Conservation (phyloP, 2,888 invertebrate genomes). For the Desoria tigrina region DNA sequence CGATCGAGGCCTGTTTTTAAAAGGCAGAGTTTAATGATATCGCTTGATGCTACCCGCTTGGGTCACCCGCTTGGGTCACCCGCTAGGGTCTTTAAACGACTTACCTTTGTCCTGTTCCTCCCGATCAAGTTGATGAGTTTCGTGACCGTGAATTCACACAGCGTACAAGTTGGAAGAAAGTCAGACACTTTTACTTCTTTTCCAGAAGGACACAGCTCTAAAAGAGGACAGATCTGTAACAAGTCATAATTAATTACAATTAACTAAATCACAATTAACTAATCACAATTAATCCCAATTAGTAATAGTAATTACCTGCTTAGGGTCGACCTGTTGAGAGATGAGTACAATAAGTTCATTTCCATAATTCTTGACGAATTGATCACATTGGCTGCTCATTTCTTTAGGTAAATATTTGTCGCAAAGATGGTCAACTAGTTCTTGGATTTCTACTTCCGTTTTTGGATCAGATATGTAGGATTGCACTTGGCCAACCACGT, state of each 20-base stretch:
- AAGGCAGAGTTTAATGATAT: slow-evolving; percentile 30
- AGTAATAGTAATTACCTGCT: slow-evolving; percentile 60
- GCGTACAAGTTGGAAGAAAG: slow-evolving; percentile 72
- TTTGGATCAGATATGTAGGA: slow-evolving; percentile 68
- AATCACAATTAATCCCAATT: not conserved
- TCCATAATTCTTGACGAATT: slow-evolving; percentile 77
- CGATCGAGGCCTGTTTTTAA: slow-evolving; percentile 66
- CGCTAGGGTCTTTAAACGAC: not conserved
- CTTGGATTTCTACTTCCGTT: slow-evolving; percentile 70
- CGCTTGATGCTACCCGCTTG: not conserved
- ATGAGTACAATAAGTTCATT: slow-evolving; percentile 75
- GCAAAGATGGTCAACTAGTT: slow-evolving; percentile 70
- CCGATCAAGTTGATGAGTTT: slow-evolving; percentile 72
- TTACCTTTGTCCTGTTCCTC: slow-evolving; percentile 68
- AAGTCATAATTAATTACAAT: no score
- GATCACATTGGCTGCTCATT: slow-evolving; percentile 67
- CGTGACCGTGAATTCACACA: slow-evolving; percentile 79
- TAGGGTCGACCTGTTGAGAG: slow-evolving; percentile 76
- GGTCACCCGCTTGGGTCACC: not conserved
- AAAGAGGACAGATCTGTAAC: slow-evolving; percentile 68
- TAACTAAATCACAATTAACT: no score
- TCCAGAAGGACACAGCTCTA: slow-evolving; percentile 66
- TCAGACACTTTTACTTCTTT: no score
- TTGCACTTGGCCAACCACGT: slow-evolving; percentile 77
- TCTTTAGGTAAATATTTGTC: slow-evolving; percentile 64